Conservation (phyloP, 2,888 invertebrate genomes). For the Nesidiocoris tenuis region DNA sequence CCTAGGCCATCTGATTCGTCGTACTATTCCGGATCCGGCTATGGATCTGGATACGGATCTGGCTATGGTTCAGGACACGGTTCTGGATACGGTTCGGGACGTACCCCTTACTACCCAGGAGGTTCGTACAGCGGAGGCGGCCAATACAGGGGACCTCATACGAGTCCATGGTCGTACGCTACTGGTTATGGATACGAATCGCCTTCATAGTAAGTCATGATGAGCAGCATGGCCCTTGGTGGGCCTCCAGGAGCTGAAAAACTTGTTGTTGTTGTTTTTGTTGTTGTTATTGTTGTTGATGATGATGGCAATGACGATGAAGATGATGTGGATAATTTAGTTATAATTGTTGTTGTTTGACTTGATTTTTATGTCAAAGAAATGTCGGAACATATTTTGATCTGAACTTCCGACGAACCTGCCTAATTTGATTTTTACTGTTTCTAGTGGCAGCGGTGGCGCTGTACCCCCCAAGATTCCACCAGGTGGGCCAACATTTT, state of each 20-base stretch:
- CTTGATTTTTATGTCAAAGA: too few species aligned
- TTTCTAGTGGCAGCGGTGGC: conserved; percentile 4
- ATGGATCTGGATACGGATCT: conserved; percentile 13
- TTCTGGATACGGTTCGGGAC: not conserved
- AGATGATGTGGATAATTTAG: too few species aligned
- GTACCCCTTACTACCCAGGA: conserved; percentile 1
- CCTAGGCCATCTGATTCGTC: not conserved
- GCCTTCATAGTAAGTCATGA: conserved; percentile 14
- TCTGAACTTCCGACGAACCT: too few species aligned
- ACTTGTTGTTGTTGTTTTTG: not conserved
- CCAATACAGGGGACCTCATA: conserved; percentile 7
- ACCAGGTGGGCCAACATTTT: too few species aligned
- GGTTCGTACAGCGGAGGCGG: conserved; percentile 13
- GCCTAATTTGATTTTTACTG: not conserved
- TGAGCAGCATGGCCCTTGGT: not conserved
- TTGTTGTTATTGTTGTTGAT: not conserved
- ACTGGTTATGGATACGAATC: conserved; percentile 25
- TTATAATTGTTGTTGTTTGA: too few species aligned
- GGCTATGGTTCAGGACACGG: not conserved
- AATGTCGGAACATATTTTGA: too few species aligned
- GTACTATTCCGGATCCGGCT: not conserved
- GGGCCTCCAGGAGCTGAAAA: not conserved
- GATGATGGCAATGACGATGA: too few species aligned
- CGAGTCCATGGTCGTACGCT: conserved; percentile 37
- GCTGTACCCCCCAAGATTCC: conserved; percentile 4